Evolutionary conservation across 2,113 vertebrate species (phyloP).

Genomic region (Neomonachus schauinslandi): DNA sequence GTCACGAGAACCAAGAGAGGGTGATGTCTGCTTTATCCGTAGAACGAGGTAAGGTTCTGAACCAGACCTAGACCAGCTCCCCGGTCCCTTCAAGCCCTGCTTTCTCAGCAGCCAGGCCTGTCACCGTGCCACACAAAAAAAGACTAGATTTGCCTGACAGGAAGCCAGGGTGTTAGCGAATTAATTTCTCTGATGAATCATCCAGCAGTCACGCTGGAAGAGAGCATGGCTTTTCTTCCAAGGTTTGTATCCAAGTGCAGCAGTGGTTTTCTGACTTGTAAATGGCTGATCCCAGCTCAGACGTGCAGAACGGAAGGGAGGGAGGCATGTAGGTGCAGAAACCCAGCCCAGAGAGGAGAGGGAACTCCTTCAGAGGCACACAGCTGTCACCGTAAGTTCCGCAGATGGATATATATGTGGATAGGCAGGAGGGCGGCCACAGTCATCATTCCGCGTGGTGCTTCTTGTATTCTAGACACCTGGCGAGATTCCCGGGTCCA

Average conservation of each 20-base stretch:
- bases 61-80: neutral
- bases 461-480: neutral
- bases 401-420: fast-evolving
- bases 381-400: neutral
- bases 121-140: neutral
- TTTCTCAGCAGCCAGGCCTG: neutral
- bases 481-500: fast-evolving
- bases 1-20: neutral
- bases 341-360: neutral
- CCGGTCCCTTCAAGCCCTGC: neutral
- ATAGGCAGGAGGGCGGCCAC: neutral
- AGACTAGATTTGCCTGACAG: neutral
- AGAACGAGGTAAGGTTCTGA: neutral
- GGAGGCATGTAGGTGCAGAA: neutral
- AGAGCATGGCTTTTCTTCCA: neutral
- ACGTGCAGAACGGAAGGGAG: fast-evolving
- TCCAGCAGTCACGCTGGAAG: neutral
- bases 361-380: neutral
- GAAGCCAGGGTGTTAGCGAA: slow-evolving; percentile 38
- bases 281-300: neutral
- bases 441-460: fast-evolving
- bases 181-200: neutral
- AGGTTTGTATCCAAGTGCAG: neutral
- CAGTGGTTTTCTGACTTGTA: neutral
- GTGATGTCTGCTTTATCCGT: fast-evolving